Evolutionary conservation across 2,888 invertebrate genomes (phyloP).

Genomic region (Polia nebulosa): DNA sequence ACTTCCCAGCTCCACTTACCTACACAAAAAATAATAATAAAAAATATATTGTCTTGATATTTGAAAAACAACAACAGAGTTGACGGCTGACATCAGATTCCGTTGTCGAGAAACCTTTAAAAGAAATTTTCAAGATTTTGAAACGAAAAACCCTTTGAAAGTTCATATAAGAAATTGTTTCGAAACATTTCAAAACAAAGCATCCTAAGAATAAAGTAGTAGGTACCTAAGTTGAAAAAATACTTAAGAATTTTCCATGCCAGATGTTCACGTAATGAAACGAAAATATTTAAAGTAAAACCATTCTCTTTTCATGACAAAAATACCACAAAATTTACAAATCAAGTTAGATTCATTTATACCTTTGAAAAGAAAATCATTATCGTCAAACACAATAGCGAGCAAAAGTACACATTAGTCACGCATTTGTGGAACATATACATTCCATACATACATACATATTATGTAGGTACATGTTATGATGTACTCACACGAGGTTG

Average conservation of each 20-base stretch:
- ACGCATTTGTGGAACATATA: constrained; percentile 22
- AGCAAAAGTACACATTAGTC: constrained; percentile 40
- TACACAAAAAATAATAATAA: not conserved
- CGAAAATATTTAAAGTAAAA: not conserved
- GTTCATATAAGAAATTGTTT: not conserved
- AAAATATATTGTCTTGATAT: not conserved
- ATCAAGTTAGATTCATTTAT: not conserved
- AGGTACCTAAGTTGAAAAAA: not conserved
- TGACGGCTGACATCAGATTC: not conserved
- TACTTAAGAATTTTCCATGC: not conserved
- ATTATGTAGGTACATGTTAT: not conserved
- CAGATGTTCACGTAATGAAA: constrained; percentile 24
- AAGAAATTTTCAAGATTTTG: not conserved
- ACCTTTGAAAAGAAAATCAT: constrained; percentile 28
- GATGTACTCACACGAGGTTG: constrained; percentile 3
- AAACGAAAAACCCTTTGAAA: not conserved
- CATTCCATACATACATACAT: constrained; percentile 2
- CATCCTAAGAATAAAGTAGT: not conserved
- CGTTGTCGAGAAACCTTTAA: not conserved
- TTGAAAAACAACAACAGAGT: not conserved
- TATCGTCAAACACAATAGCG: constrained; percentile 25
- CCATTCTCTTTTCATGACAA: not conserved
- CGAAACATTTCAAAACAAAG: not conserved
- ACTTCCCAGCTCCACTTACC: not conserved
- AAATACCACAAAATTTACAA: constrained; percentile 13